These are phyloP conservation scores for Delphinus delphis DNA, from an alignment of 2,113 vertebrate species.

Conservation along the genomic window DNA sequence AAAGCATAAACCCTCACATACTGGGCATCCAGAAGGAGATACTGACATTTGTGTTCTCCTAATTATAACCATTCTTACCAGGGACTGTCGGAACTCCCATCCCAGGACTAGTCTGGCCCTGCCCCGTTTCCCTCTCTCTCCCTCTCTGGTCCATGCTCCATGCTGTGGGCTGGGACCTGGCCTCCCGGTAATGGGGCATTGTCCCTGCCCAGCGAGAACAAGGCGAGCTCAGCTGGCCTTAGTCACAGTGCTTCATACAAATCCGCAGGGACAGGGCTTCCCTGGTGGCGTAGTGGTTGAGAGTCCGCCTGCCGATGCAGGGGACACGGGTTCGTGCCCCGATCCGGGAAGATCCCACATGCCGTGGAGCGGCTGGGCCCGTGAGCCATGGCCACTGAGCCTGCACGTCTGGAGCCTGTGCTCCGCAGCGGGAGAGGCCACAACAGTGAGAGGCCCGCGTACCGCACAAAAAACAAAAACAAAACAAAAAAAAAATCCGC, in stretches of 20 bases:
- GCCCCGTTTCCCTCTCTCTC: not conserved
- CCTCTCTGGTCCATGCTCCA: not conserved
- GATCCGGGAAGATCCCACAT: no score
- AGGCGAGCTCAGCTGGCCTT: conserved; percentile 58
- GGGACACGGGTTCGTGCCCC: no score
- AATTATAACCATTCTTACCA: not conserved
- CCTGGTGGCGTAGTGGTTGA: no score
- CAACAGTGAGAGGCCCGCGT: no score
- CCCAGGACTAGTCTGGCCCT: not conserved
- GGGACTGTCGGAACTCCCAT: no score
- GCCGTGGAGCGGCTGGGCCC: no score
- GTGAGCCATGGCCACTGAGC: no score
- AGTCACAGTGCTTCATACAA: conserved; percentile 55
- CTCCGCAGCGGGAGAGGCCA: no score
- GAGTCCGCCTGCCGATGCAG: no score
- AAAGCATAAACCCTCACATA: not conserved
- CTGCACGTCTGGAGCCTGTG: no score
- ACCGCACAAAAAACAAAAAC: no score
- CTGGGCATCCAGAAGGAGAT: not conserved
- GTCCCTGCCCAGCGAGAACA: not conserved
- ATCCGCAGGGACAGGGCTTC: not conserved
- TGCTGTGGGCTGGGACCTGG: not conserved
- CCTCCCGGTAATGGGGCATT: not conserved
- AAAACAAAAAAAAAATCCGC: not conserved
- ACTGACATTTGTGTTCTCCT: not conserved